Evolutionary conservation across 1,140 invertebrate species (phyloP).

Genomic region (Belonocnema kinseyi): DNA sequence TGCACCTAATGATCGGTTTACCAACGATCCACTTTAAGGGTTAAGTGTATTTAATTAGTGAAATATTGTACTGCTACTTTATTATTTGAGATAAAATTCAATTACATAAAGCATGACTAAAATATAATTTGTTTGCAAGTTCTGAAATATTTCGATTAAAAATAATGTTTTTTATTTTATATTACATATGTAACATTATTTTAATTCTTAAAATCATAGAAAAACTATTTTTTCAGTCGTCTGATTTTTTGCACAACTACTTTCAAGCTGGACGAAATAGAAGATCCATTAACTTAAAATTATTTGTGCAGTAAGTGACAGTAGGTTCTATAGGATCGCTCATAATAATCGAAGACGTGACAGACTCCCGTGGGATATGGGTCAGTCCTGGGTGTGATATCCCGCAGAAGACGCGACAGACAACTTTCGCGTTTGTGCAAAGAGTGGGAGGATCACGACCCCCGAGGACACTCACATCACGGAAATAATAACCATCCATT

Average conservation of each 20-base stretch:
- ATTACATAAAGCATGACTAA: not conserved
- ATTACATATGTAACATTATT: no score
- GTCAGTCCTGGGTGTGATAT: constrained; percentile 64
- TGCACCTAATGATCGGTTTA: no score
- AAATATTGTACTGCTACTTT: no score
- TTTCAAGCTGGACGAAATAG: no score
- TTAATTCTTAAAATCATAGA: no score
- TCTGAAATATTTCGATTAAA: no score
- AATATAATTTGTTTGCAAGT: no score
- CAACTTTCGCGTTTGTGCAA: constrained; percentile 11
- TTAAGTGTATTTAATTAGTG: no score
- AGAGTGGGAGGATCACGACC: constrained; percentile 54
- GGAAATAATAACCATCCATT: constrained; percentile 61
- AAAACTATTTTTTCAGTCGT: no score
- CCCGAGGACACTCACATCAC: constrained; percentile 52
- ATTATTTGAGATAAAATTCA: not conserved
- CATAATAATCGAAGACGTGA: constrained; percentile 55
- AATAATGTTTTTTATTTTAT: no score
- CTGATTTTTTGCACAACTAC: no score
- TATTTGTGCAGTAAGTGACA: constrained; percentile 9
- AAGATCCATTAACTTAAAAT: not conserved
- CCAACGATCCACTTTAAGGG: no score
- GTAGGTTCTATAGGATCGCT: not conserved
- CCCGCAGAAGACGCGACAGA: constrained; percentile 44
- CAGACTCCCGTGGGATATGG: constrained; percentile 66